Percentiles rank a stretch among this genome's conserved stretches.
These are phyloP conservation scores for Spatulosminthurus flaviceps DNA, from an alignment of 2,888 invertebrate species.

Conservation along the genomic window DNA sequence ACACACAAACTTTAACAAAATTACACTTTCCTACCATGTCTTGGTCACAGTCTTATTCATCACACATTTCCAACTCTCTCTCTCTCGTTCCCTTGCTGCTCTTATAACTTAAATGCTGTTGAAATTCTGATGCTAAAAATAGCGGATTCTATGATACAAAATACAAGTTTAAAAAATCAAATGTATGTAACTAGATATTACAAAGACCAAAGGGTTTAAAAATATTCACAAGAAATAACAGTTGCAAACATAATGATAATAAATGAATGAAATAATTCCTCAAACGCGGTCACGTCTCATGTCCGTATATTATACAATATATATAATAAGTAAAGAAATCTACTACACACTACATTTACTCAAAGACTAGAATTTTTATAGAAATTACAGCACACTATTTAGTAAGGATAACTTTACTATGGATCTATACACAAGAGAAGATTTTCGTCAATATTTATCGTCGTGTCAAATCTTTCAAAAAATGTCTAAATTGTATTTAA, in stretches of 20 bases:
- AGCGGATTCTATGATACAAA: background rate
- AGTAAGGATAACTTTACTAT: too few species aligned
- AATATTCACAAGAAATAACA: background rate
- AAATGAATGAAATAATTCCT: background rate
- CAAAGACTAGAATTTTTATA: constrained; percentile 1
- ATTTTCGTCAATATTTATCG: background rate
- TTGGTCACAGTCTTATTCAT: background rate
- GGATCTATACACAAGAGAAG: background rate
- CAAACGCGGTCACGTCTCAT: constrained; percentile 2
- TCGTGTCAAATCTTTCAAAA: background rate
- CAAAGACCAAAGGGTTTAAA: background rate
- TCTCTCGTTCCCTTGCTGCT: background rate
- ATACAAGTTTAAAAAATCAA: background rate
- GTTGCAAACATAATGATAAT: background rate
- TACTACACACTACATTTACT: background rate
- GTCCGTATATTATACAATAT: too few species aligned
- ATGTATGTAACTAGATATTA: background rate
- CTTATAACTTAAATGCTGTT: too few species aligned
- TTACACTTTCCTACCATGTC: constrained; percentile 3
- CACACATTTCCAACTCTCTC: background rate
- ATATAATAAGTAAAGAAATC: background rate
- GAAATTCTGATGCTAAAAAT: too few species aligned
- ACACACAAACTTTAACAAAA: background rate
- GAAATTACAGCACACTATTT: too few species aligned
- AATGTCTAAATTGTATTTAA: background rate